Evolutionary conservation across 30 jellyfish, hydroid and myxozoan species (phyloP).

Genomic region (Sanderia malayensis): DNA sequence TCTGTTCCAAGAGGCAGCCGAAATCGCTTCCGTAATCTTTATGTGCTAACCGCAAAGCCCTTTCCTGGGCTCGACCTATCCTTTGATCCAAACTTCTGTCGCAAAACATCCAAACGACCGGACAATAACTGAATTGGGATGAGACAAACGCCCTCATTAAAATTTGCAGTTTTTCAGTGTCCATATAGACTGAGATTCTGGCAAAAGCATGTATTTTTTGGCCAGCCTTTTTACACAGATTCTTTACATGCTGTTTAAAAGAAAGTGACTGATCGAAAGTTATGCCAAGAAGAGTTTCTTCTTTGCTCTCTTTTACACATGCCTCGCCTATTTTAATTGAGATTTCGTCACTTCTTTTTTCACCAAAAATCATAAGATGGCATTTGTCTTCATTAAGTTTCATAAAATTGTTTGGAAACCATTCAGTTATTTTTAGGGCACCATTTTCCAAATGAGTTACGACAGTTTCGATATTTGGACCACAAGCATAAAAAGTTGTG

Average conservation of each 20-base stretch:
- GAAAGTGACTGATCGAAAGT: too few relatives aligned
- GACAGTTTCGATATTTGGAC: conserved; percentile 13
- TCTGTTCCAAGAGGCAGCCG: too few relatives aligned
- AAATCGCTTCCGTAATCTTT: too few relatives aligned
- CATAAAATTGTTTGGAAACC: conserved; percentile 30
- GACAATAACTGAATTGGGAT: too few relatives aligned
- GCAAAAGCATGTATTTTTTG: conserved; percentile 47
- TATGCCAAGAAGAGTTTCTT: conserved; percentile 32
- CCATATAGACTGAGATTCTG: conserved; percentile 19
- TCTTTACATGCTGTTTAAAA: conserved; percentile 13
- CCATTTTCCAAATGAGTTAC: conserved; percentile 20
- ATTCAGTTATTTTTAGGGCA: conserved; percentile 15
- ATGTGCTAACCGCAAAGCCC: too few relatives aligned
- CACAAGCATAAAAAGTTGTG: too few relatives aligned
- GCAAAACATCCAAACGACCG: too few relatives aligned
- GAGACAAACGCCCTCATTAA: conserved; percentile 51
- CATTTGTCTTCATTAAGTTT: conserved; percentile 46
- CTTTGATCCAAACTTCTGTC: too few relatives aligned
- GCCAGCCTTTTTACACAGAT: conserved; percentile 41
- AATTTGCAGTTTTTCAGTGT: conserved; percentile 28
- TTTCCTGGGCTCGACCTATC: too few relatives aligned
- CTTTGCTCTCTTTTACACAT: conserved; percentile 14
- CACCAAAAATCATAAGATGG: conserved; percentile 38
- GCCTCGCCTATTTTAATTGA: conserved; percentile 29
- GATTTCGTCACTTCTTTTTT: conserved; percentile 10